These are phyloP conservation scores for Athripsodes cinereus DNA, from an alignment of 2,888 invertebrate genomes.

Conservation along the genomic window DNA sequence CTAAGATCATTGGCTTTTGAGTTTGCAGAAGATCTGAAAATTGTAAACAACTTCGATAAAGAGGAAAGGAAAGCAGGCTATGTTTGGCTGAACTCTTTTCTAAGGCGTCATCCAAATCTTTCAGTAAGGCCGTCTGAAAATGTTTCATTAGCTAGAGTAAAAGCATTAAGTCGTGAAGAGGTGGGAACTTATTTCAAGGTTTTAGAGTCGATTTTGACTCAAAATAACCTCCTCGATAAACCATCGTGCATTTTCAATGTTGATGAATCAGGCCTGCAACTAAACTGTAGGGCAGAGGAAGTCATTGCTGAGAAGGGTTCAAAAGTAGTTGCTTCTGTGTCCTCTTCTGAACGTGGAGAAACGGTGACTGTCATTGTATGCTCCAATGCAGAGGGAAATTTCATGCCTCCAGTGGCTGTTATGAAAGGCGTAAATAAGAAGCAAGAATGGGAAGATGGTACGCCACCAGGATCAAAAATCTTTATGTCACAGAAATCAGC, in stretches of 20 bases:
- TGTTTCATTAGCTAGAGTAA: background rate
- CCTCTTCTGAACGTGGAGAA: slow-evolving; percentile 32
- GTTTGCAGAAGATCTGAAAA: background rate
- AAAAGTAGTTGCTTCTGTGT: slow-evolving; percentile 31
- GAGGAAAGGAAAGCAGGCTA: background rate
- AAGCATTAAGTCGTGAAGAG: background rate
- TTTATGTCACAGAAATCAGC: slow-evolving; percentile 28
- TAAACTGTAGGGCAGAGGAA: slow-evolving; percentile 34
- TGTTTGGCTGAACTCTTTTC: background rate
- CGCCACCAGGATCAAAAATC: slow-evolving; percentile 23
- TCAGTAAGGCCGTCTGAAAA: background rate
- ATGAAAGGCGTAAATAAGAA: slow-evolving; percentile 29
- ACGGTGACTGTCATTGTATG: slow-evolving; percentile 30
- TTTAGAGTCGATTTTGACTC: background rate
- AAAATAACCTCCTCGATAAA: slow-evolving; percentile 30
- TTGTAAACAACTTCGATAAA: background rate
- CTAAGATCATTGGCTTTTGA: background rate
- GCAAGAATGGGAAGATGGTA: slow-evolving; percentile 29
- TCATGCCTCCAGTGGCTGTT: slow-evolving; percentile 29
- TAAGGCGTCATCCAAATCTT: slow-evolving; percentile 1
- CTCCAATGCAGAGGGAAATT: slow-evolving; percentile 31
- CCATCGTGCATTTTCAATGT: slow-evolving; percentile 34
- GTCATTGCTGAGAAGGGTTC: slow-evolving; percentile 33
- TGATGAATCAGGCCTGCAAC: slow-evolving; percentile 35
- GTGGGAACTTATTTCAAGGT: background rate